Percentiles rank a stretch among this genome's conserved stretches.
Evolutionary conservation across 2,888 invertebrate genomes (phyloP).

Genomic region (Tachina grossa): DNA sequence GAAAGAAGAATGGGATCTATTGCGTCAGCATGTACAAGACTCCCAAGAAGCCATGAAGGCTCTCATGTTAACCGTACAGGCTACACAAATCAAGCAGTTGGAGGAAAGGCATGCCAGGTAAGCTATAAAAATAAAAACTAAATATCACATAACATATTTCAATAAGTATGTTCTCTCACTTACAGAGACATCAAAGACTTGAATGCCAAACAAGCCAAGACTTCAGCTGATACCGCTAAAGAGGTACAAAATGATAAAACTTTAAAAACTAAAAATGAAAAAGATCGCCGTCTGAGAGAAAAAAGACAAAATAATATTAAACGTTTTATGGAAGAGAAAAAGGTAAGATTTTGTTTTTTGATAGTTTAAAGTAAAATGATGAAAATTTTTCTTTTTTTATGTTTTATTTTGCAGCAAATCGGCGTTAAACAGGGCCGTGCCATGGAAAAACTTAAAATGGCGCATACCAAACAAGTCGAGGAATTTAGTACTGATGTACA

Average conservation of each 20-base stretch:
- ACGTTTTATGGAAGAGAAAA: conserved; percentile 97
- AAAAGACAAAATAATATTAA: conserved; percentile 99
- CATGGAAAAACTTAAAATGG: conserved; percentile 94
- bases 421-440: conserved; percentile 95
- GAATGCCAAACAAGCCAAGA: conserved; percentile 96
- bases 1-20: conserved; percentile 91
- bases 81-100: conserved; percentile 93
- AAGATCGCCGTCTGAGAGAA: conserved; percentile 95
- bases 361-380: neutral
- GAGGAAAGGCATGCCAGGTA: conserved; percentile 91
- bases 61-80: conserved; percentile 92
- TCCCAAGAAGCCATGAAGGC: conserved; percentile 88
- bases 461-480: conserved; percentile 96
- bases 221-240: conserved; percentile 98
- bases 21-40: conserved; percentile 92
- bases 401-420: conserved; percentile 84
- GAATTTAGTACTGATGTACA: conserved; percentile 94
- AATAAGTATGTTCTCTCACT: neutral
- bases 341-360: conserved; percentile 82
- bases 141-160: neutral
- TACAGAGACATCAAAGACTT: conserved; percentile 96
- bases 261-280: conserved; percentile 97
- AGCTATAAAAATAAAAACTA: neutral
- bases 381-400: neutral
- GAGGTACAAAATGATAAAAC: conserved; percentile 98